Percentiles rank a stretch among this genome's conserved stretches.
These are phyloP conservation scores for Catocala fraxini DNA, from an alignment of 2,888 invertebrate genomes.

Conservation along the genomic window DNA sequence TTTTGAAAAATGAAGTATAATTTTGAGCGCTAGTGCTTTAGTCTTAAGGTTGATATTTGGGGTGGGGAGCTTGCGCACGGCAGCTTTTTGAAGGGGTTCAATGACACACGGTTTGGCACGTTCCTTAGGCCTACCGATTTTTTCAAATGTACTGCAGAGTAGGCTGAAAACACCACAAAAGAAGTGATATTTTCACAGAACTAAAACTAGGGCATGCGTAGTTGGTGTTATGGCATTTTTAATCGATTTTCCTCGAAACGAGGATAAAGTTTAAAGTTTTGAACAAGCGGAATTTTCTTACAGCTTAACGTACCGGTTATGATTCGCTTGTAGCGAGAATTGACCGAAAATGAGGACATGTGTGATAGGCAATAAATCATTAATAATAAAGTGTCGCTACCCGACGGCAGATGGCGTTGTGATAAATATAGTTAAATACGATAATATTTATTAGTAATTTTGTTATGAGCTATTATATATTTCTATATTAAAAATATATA, in stretches of 20 bases:
- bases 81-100: conserved; percentile 80
- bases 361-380: conserved; percentile 61
- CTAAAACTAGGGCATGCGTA: conserved; percentile 77
- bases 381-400: conserved; percentile 66
- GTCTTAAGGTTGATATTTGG: conserved; percentile 64
- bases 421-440: conserved; percentile 9
- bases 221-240: conserved; percentile 58
- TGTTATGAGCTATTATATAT: too few relatives aligned
- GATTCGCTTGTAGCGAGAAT: conserved; percentile 63
- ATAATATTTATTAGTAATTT: neutral
- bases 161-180: conserved; percentile 71
- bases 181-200: conserved; percentile 75
- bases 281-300: conserved; percentile 41
- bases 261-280: conserved; percentile 58
- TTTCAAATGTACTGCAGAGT: conserved; percentile 64
- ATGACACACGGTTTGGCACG: conserved; percentile 84
- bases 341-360: conserved; percentile 72
- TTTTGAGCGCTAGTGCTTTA: conserved; percentile 56
- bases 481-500: too few relatives aligned
- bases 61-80: conserved; percentile 52
- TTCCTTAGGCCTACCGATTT: conserved; percentile 75
- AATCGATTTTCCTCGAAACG: conserved; percentile 71
- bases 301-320: conserved; percentile 43
- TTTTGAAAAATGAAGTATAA: conserved; percentile 52
- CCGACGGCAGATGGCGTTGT: conserved; percentile 76